Percentiles rank a stretch among this genome's conserved stretches.
phyloP scores from a whole-genome alignment of 2,888 invertebrate species.

The Operophtera brumata region DNA sequence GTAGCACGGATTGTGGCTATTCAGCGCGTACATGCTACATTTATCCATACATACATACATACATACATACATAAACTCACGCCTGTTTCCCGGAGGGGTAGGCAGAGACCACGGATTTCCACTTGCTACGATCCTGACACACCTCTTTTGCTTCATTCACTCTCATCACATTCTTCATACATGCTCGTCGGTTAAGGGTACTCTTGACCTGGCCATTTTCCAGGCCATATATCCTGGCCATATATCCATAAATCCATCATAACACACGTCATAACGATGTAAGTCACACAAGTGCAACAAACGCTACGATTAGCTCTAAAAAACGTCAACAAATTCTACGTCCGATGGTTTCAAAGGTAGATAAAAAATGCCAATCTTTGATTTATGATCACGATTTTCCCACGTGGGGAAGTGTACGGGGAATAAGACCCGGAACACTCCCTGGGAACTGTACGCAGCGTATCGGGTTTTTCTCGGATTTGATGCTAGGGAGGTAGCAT shows the following conservation, averaged over 20 bases:
- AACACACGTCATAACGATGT: slow-evolving; percentile 7
- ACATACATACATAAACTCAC: too few species aligned
- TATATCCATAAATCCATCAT: slow-evolving; percentile 21
- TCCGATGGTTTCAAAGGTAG: slow-evolving; percentile 24
- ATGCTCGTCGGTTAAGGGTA: too few species aligned
- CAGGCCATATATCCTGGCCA: too few species aligned
- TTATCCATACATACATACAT: too few species aligned
- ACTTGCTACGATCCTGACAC: too few species aligned
- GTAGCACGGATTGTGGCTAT: too few species aligned
- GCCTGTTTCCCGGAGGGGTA: too few species aligned
- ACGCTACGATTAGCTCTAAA: slow-evolving; percentile 11
- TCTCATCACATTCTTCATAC: too few species aligned
- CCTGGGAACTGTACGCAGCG: slow-evolving; percentile 45
- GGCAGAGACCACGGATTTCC: too few species aligned
- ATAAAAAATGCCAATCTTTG: slow-evolving; percentile 54
- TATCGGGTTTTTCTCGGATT: slow-evolving; percentile 52
- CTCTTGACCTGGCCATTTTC: too few species aligned
- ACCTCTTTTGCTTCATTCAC: too few species aligned
- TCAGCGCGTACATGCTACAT: too few species aligned
- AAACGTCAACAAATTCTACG: slow-evolving; percentile 27
- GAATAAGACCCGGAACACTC: slow-evolving; percentile 73
- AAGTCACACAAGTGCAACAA: slow-evolving; percentile 18
- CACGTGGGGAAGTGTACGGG: slow-evolving; percentile 65
- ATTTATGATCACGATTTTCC: slow-evolving; percentile 72
- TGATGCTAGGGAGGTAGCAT: slow-evolving; percentile 33